Conservation (phyloP, 2,113 vertebrate genomes). For the Microcebus ravelobensis region DNA sequence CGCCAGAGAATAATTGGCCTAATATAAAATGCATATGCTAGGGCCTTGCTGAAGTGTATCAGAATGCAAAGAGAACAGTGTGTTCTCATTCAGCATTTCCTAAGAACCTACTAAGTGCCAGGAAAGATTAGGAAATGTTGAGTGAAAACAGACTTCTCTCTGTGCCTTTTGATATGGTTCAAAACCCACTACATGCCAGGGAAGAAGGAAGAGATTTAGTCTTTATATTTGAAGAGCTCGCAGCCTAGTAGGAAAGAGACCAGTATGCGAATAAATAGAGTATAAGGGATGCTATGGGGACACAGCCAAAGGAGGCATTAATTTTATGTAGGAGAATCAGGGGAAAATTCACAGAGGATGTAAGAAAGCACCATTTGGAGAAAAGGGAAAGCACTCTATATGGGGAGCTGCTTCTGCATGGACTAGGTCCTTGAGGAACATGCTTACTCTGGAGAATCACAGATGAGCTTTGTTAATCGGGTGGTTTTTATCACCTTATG, state of each 20-base stretch:
- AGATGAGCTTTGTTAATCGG: background rate
- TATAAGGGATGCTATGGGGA: background rate
- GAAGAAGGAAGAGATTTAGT: background rate
- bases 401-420: background rate
- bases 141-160: background rate
- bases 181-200: background rate
- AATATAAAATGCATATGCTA: background rate
- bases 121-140: background rate
- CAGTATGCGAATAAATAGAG: background rate
- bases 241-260: background rate
- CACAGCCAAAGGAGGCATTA: background rate
- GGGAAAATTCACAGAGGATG: background rate
- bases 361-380: background rate
- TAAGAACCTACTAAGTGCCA: background rate
- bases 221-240: background rate
- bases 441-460: background rate
- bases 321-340: background rate
- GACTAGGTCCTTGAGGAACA: background rate
- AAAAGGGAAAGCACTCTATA: background rate
- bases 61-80: background rate
- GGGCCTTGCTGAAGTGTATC: background rate
- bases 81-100: background rate
- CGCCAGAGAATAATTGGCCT: background rate
- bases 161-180: background rate
- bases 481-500: background rate